Base-by-base conservation (phyloP, 1,140 invertebrate species). In the Tetraneura akinire region DNA sequence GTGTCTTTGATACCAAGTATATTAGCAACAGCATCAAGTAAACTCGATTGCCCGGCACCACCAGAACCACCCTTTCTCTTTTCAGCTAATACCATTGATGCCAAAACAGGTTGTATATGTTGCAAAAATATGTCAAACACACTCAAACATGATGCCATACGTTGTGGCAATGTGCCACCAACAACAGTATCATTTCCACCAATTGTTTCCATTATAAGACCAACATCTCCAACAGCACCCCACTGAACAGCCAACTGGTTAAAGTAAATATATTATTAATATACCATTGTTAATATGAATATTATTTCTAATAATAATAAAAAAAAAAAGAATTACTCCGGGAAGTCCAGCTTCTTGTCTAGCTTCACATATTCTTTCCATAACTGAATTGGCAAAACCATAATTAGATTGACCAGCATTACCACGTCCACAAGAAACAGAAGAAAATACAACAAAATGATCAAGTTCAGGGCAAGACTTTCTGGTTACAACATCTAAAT, bases 371-470 rank as follows among this genome's bases (percentile, higher is more conserved):
- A n/a, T n/a, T n/a, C n/a, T n/a, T n/a, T n/a, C n/a, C n/a, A n/a
- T n/a, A n/a, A n/a, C n/a, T n/a, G n/a, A n/a, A n/a, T n/a, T n/a
- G n/a, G n/a, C n/a, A n/a, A n/a, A n/a, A n/a, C n/a, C n/a, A n/a
- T 99, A 99, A 87, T 98, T 99, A 23, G 91, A 90, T 87, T 99
- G 97, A 3, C 97, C 97, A 80, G 91, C 89, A 86, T 98, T 98
- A 80, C 97, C 97, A 78, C 95, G 90, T 10, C 96, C 97, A 86
- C 96, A 96, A 14, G 93, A 93, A 23, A 98, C 92, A 23, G 95
- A 97, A 14, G 97, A 99, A 87, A 98, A 99, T 97, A n/a, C n/a
- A n/a, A n/a, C n/a, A n/a, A n/a, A n/a, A n/a, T n/a, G n/a, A n/a
- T n/a, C n/a, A n/a, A n/a, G 85, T 66, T 92, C 87, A 0, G 92